A percentile compares a stretch with the other conserved stretches of the same genome.
Evolutionary conservation across 2,888 invertebrate genomes (phyloP).

Genomic region (Epirrhoe tristata): DNA sequence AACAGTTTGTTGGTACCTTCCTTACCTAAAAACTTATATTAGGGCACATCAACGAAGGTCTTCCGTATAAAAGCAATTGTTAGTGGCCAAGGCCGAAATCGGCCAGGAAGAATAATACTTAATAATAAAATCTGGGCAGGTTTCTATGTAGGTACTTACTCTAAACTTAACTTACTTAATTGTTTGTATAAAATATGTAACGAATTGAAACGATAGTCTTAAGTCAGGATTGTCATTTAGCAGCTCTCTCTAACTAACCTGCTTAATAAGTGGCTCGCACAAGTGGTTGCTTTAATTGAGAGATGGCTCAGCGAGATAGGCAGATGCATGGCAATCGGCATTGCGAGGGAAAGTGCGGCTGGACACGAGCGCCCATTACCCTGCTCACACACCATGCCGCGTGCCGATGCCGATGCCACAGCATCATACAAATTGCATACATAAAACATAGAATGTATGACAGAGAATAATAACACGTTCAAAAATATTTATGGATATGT

Average conservation of each 20-base stretch:
- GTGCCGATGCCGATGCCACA: neutral
- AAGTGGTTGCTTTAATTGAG: conserved; percentile 50
- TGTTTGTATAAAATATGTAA: neutral
- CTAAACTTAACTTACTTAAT: neutral
- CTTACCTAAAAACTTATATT: too few relatives aligned
- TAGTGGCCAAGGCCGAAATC: too few relatives aligned
- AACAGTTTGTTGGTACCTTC: too few relatives aligned
- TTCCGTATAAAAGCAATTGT: too few relatives aligned
- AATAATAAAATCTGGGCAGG: too few relatives aligned
- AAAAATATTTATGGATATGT: too few relatives aligned
- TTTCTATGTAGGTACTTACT: too few relatives aligned
- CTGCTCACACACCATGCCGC: conserved; percentile 37
- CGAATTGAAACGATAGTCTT: neutral
- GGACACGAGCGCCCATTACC: conserved; percentile 43
- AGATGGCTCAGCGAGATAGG: conserved; percentile 53
- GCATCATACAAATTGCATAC: conserved; percentile 9
- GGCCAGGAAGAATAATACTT: too few relatives aligned
- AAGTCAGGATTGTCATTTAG: neutral
- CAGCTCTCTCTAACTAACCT: conserved; percentile 24
- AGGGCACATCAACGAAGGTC: too few relatives aligned
- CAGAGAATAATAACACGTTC: neutral
- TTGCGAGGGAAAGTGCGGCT: conserved; percentile 61
- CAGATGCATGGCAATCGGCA: conserved; percentile 59
- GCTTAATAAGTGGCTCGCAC: conserved; percentile 14
- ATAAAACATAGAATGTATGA: conserved; percentile 6